Percentiles rank a stretch among this genome's conserved stretches.
These are phyloP conservation scores for Drosophila mayaguana DNA, from an alignment of 2,888 invertebrate genomes.

Conservation along the genomic window DNA sequence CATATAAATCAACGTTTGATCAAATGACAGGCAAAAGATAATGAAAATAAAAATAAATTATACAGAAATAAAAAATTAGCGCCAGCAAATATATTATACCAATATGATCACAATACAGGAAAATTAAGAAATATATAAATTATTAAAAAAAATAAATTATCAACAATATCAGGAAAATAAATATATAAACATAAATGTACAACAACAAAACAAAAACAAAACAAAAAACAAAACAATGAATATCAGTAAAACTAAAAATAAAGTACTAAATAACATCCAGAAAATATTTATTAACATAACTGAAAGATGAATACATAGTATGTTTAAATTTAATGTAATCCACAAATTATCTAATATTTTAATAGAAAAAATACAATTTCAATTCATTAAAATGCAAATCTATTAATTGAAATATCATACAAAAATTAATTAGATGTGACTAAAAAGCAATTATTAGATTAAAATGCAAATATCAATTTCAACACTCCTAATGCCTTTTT, in stretches of 20 bases:
- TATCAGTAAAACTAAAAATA: too few species aligned
- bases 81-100: neutral
- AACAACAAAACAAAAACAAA: too few species aligned
- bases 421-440: constrained; percentile 1
- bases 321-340: too few species aligned
- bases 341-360: too few species aligned
- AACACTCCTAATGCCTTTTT: constrained; percentile 3
- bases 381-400: neutral
- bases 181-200: too few species aligned
- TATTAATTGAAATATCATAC: neutral
- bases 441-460: neutral
- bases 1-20: constrained; percentile 4
- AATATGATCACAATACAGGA: neutral
- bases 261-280: too few species aligned
- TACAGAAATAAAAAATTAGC: neutral
- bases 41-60: neutral
- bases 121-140: neutral
- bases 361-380: too few species aligned
- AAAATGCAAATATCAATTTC: constrained; percentile 10
- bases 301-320: too few species aligned
- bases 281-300: too few species aligned
- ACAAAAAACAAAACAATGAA: too few species aligned
- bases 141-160: neutral
- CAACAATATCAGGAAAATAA: too few species aligned
- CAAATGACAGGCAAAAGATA: neutral